Evolutionary conservation across 2,888 invertebrate species (phyloP).

Genomic region (Serripes groenlandicus): DNA sequence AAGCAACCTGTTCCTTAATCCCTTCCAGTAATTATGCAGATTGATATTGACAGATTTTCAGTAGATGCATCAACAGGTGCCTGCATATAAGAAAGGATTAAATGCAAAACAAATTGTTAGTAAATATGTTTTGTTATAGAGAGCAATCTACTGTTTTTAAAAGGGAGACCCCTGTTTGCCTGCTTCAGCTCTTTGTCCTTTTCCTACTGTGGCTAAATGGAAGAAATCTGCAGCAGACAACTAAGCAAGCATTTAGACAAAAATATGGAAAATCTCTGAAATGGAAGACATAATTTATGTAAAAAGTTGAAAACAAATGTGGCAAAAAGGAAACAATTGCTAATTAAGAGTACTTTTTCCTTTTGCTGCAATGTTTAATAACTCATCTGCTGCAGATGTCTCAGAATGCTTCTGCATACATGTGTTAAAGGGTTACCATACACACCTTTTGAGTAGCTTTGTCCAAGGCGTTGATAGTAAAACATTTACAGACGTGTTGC

Average conservation of each 20-base stretch:
- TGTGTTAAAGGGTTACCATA: neutral
- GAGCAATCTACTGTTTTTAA: too few relatives aligned
- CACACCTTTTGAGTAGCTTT: slow-evolving; percentile 63
- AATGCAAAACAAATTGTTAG: too few relatives aligned
- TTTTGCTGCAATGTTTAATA: neutral
- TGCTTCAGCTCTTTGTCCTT: neutral
- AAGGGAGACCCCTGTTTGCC: neutral
- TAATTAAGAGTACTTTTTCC: neutral
- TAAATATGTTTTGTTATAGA: too few relatives aligned
- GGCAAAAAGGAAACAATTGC: neutral
- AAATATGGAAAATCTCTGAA: too few relatives aligned
- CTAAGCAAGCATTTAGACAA: too few relatives aligned
- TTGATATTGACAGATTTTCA: too few relatives aligned
- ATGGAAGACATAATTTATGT: too few relatives aligned
- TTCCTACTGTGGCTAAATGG: neutral
- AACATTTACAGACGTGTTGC: slow-evolving; percentile 70
- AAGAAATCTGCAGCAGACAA: too few relatives aligned
- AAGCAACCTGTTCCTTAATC: too few relatives aligned
- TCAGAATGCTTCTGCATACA: neutral
- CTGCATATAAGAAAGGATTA: too few relatives aligned
- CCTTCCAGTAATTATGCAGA: too few relatives aligned
- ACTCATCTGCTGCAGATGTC: neutral
- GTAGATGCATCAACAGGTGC: too few relatives aligned
- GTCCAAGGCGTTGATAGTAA: slow-evolving; percentile 68
- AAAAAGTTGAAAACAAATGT: slow-evolving; percentile 8